Percentiles rank a stretch among this genome's conserved stretches.
These are phyloP conservation scores for Protobothrops mucrosquamatus DNA, from an alignment of 2,113 vertebrate species.

Conservation along the genomic window DNA sequence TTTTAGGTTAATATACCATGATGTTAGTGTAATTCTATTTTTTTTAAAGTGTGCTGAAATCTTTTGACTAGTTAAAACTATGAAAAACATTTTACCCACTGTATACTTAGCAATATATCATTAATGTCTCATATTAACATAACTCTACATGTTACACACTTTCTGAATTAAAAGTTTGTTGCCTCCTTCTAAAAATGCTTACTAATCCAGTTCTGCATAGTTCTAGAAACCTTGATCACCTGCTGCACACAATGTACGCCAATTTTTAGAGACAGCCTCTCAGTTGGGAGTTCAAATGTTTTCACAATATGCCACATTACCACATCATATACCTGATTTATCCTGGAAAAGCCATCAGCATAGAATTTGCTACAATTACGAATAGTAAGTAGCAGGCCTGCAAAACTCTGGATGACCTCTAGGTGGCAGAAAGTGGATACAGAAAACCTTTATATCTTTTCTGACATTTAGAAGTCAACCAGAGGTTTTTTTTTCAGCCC, in stretches of 20 bases:
- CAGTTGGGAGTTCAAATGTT: constrained; percentile 9
- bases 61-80: constrained; percentile 39
- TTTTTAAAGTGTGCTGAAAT: constrained; percentile 40
- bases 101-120: constrained; percentile 36
- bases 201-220: constrained; percentile 53
- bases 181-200: constrained; percentile 24
- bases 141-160: background rate
- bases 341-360: constrained; percentile 38
- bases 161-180: constrained; percentile 28
- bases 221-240: constrained; percentile 17
- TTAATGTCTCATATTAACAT: constrained; percentile 17
- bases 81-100: constrained; percentile 40
- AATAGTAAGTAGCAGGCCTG: background rate
- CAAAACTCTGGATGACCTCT: background rate
- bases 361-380: background rate
- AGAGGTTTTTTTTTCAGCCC: background rate
- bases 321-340: constrained; percentile 32
- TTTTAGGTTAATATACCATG: constrained; percentile 49
- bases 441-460: background rate
- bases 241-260: constrained; percentile 57
- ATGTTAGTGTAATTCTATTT: background rate
- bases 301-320: constrained; percentile 53
- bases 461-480: background rate
- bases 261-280: constrained; percentile 23
- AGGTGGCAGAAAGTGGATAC: background rate